phyloP scores from a whole-genome alignment of 2,888 invertebrate species.

The Brachycybe producta region DNA sequence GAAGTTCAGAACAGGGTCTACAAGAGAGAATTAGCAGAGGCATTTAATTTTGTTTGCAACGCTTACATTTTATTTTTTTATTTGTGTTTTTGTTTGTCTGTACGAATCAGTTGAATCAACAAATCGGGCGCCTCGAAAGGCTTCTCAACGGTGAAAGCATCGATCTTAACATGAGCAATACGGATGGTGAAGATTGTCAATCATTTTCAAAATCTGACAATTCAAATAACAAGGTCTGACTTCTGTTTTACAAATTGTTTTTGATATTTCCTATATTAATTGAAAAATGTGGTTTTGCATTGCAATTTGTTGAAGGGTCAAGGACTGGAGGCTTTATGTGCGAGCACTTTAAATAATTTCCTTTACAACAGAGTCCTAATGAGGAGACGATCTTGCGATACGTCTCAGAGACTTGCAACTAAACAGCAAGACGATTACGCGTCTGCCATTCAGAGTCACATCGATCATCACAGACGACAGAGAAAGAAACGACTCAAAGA shows the following conservation, averaged over 20 bases:
- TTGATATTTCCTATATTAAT: neutral
- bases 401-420: neutral
- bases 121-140: conserved; percentile 5
- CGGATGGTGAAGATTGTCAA: neutral
- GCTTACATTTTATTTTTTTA: neutral
- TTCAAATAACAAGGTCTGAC: neutral
- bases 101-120: neutral
- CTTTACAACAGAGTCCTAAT: neutral
- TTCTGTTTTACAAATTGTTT: conserved; percentile 1
- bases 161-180: too few species aligned
- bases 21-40: conserved; percentile 60
- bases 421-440: neutral
- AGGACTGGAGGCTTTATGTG: conserved; percentile 5
- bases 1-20: conserved; percentile 86
- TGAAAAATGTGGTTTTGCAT: neutral
- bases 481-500: neutral
- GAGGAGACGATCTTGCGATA: neutral
- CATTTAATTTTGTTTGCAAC: conserved; percentile 1
- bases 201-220: neutral
- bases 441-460: neutral
- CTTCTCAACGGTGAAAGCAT: neutral
- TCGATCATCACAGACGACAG: neutral
- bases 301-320: neutral
- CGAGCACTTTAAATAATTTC: conserved; percentile 3
- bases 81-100: neutral